These are phyloP conservation scores for Aphrocallistes beatrix DNA, from an alignment of 37 sponge, comb jelly and placozoan genomes.

Conservation along the genomic window DNA sequence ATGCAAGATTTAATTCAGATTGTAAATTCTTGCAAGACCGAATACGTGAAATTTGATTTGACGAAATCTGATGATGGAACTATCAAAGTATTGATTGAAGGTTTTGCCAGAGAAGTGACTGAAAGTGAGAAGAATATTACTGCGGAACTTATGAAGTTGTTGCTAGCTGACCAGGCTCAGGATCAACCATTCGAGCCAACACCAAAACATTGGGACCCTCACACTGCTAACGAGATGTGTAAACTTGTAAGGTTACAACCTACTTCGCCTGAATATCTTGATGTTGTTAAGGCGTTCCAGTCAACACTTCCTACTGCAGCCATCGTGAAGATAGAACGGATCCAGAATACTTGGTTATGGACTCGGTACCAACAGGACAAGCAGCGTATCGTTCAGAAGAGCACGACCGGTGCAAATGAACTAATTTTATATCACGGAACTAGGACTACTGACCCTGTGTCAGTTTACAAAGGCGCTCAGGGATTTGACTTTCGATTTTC, in stretches of 20 bases:
- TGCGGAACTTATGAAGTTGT: not conserved
- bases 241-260: not conserved
- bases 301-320: conserved; percentile 29
- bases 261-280: conserved; percentile 24
- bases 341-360: conserved; percentile 77
- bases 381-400: conserved; percentile 40
- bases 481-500: conserved; percentile 72
- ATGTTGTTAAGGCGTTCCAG: conserved; percentile 29
- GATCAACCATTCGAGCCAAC: not conserved
- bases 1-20: not conserved
- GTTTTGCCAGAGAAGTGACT: not conserved
- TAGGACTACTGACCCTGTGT: conserved; percentile 41
- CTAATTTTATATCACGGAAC: conserved; percentile 65
- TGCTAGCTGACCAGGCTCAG: not conserved
- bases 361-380: conserved; percentile 38
- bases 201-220: not conserved
- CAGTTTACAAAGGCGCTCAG: conserved; percentile 52
- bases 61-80: not conserved
- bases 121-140: not conserved
- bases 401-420: conserved; percentile 43
- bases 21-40: not conserved
- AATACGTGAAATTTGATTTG: not conserved
- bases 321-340: conserved; percentile 29
- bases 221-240: not conserved
- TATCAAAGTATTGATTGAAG: not conserved